Conservation (phyloP, 2,113 vertebrate species). For the Saguinus imperator region DNA sequence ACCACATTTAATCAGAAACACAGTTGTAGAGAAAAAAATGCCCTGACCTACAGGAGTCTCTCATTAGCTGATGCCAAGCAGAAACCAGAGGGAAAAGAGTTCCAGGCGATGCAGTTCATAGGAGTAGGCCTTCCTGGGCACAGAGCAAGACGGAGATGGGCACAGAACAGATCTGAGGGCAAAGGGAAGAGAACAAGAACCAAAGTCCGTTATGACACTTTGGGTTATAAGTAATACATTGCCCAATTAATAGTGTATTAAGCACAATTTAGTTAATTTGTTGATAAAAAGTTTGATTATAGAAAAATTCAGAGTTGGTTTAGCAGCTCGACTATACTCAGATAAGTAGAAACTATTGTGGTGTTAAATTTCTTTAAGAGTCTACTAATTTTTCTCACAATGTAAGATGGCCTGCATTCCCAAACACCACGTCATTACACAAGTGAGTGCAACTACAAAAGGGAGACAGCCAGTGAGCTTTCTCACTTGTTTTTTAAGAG, state of each 20-base stretch:
- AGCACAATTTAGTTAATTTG: background rate
- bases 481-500: background rate
- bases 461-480: background rate
- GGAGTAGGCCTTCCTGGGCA: background rate
- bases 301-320: background rate
- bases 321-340: background rate
- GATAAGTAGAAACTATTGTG: background rate
- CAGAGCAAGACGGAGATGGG: background rate
- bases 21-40: background rate
- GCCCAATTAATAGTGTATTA: background rate
- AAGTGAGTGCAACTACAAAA: background rate
- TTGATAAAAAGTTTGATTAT: background rate
- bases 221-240: background rate
- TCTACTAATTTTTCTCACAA: background rate
- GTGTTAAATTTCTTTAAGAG: background rate
- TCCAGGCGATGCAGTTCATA: background rate
- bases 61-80: background rate
- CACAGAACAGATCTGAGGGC: background rate
- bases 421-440: background rate
- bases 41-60: background rate
- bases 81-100: background rate
- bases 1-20: background rate
- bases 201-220: background rate
- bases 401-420: background rate
- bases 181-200: background rate